Conservation (phyloP, 2,113 vertebrate species). For the Atherinomorus stipes region DNA sequence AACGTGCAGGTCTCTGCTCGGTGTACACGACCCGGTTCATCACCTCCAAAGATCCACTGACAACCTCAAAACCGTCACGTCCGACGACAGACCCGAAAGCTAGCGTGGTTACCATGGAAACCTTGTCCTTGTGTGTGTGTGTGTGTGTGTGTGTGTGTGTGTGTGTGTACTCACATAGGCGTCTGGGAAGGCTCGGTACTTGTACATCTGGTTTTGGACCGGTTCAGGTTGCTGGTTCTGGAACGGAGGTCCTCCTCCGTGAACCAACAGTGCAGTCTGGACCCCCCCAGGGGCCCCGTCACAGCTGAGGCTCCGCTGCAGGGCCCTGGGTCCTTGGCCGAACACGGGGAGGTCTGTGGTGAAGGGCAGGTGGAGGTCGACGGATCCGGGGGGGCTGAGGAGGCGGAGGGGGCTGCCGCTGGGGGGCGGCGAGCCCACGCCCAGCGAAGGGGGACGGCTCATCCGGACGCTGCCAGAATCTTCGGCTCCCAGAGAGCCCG, state of each 20-base stretch:
- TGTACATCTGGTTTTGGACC: conserved; percentile 42
- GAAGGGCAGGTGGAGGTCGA: conserved; percentile 53
- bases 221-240: conserved; percentile 53
- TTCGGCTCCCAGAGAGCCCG: conserved; percentile 51
- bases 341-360: conserved; percentile 44
- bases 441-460: conserved; percentile 36
- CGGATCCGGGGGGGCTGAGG: conserved; percentile 51
- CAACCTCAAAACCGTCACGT: no score
- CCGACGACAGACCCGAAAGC: no score
- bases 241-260: conserved; percentile 23
- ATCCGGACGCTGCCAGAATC: conserved; percentile 37
- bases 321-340: conserved; percentile 19
- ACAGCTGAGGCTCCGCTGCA: conserved; percentile 73
- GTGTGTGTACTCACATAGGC: conserved; percentile 85
- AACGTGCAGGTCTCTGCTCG: no score
- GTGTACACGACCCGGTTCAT: no score
- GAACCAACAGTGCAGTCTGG: conserved; percentile 45
- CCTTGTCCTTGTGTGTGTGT: no score
- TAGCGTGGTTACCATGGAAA: no score
- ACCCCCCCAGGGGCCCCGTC: conserved; percentile 24
- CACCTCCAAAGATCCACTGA: no score
- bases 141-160: no score
- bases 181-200: conserved; percentile 75
- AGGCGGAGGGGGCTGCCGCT: conserved; percentile 43
- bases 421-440: conserved; percentile 26